phyloP scores from a whole-genome alignment of 1,140 invertebrate genomes.

The Caenorhabditis latens region DNA sequence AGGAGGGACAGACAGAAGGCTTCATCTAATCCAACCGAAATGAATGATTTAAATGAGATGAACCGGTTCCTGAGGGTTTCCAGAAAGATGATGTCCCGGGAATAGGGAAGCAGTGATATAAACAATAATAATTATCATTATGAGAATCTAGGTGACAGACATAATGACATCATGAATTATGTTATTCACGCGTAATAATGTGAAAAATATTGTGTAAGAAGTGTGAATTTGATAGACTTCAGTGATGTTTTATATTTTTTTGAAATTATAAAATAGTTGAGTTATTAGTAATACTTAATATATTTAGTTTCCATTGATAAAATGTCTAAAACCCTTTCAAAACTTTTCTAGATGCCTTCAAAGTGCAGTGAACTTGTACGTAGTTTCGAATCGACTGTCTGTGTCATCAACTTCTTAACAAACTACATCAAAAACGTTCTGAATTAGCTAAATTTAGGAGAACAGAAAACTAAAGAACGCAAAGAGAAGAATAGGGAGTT shows the following conservation, averaged over 20 bases:
- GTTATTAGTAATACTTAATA: too few species aligned
- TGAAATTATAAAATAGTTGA: too few species aligned
- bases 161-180: constrained; percentile 10
- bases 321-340: too few species aligned
- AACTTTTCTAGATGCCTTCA: too few species aligned
- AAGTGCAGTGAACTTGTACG: too few species aligned
- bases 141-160: neutral
- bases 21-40: constrained; percentile 38
- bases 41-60: constrained; percentile 45
- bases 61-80: constrained; percentile 20
- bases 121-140: constrained; percentile 22
- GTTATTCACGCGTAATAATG: neutral
- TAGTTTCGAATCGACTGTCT: too few species aligned
- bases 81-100: neutral
- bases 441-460: neutral
- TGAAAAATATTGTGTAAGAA: too few species aligned
- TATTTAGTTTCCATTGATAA: too few species aligned
- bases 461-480: neutral
- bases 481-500: neutral
- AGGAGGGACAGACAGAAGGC: constrained; percentile 6
- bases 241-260: too few species aligned
- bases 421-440: neutral
- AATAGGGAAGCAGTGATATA: constrained; percentile 24
- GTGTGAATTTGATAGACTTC: too few species aligned
- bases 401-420: too few species aligned